phyloP scores from a whole-genome alignment of 2,113 vertebrate genomes.

The Cyanoderma ruficeps region DNA sequence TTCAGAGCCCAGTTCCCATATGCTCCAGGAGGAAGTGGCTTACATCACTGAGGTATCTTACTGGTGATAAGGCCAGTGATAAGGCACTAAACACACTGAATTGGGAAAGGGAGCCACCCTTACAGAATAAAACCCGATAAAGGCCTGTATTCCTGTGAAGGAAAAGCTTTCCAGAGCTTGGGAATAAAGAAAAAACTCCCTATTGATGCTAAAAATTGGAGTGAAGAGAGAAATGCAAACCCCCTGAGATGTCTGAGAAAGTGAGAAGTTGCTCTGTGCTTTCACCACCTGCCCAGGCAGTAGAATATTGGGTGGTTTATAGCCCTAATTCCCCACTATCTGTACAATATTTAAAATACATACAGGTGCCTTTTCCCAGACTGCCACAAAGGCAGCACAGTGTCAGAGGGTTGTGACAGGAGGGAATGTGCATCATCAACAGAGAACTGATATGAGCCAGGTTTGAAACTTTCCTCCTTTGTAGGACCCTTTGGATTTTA shows the following conservation, averaged over 20 bases:
- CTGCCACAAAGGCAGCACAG: not conserved
- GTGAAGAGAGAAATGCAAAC: not conserved
- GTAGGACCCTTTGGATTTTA: not conserved
- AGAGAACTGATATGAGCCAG: not conserved
- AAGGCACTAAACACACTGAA: not conserved
- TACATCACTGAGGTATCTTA: not conserved
- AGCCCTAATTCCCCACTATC: not conserved
- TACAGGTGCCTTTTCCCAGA: not conserved
- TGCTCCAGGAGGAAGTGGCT: not conserved
- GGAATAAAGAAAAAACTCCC: not conserved
- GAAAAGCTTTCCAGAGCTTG: not conserved
- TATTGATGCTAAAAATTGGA: not conserved
- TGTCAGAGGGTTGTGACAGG: not conserved
- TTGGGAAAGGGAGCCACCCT: not conserved
- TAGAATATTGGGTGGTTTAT: not conserved
- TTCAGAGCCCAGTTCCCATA: not conserved
- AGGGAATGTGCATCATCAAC: not conserved
- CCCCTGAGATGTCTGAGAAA: not conserved
- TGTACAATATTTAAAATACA: not conserved
- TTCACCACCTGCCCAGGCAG: not conserved
- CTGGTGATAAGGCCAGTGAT: not conserved
- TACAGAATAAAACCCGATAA: not conserved
- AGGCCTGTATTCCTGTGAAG: not conserved
- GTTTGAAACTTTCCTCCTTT: not conserved
- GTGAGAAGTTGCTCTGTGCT: not conserved